Percentiles rank a stretch among this genome's conserved stretches.
Evolutionary conservation across 2,113 vertebrate genomes (phyloP).

Genomic region (Galeopterus variegatus): DNA sequence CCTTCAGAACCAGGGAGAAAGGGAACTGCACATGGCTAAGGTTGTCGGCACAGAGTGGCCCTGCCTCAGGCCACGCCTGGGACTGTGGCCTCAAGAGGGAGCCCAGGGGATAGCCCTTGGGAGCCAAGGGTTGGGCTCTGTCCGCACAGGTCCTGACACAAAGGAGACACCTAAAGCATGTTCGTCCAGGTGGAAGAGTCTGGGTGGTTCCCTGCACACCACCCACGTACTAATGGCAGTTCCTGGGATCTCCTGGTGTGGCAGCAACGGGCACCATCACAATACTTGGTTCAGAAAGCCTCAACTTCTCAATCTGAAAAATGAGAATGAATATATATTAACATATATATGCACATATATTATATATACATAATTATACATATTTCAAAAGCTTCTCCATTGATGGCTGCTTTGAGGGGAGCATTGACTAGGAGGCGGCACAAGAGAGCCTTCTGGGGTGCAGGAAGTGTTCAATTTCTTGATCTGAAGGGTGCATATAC

Average conservation of each 20-base stretch:
- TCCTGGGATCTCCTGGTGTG: neutral
- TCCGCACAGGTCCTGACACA: neutral
- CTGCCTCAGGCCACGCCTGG: neutral
- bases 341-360: neutral
- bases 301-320: constrained; percentile 15
- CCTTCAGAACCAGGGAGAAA: neutral
- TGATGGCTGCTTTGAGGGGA: neutral
- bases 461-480: neutral
- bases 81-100: neutral
- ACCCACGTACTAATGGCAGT: neutral
- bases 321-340: neutral
- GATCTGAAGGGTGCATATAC: neutral
- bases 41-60: neutral
- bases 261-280: no score
- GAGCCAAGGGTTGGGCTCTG: neutral
- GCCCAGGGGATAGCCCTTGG: neutral
- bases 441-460: neutral
- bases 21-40: neutral
- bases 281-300: neutral
- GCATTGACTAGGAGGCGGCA: neutral
- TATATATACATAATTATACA: no score
- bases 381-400: no score
- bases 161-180: neutral
- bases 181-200: neutral
- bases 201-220: neutral